A percentile compares a stretch with the other conserved stretches of the same genome.
Conservation (phyloP, 2,888 invertebrate species). For the Byasa hedistus region DNA sequence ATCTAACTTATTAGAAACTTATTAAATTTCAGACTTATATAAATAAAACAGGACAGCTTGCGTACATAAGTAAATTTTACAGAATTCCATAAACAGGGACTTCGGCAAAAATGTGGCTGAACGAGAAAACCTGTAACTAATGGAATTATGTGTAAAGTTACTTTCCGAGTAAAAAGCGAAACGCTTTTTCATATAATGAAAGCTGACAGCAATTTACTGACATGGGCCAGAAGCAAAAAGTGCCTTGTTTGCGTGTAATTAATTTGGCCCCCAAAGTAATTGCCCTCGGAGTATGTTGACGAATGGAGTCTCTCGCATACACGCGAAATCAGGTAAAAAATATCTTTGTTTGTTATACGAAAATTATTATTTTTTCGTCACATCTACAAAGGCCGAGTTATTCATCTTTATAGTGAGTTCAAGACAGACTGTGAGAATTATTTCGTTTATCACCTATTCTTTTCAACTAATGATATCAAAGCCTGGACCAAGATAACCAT, state of each 20-base stretch:
- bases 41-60: too few species aligned
- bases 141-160: not conserved
- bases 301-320: conserved; percentile 1
- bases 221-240: conserved; percentile 12
- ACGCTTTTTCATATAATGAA: conserved; percentile 15
- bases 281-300: conserved; percentile 15
- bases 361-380: not conserved
- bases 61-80: not conserved
- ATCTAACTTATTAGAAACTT: too few species aligned
- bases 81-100: not conserved
- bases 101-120: not conserved
- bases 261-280: conserved; percentile 24
- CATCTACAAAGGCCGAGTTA: not conserved
- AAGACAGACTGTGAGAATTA: not conserved
- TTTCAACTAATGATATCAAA: too few species aligned
- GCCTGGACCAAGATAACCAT: too few species aligned
- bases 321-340: not conserved
- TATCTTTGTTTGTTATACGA: not conserved
- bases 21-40: too few species aligned
- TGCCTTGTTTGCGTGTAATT: conserved; percentile 14
- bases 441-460: too few species aligned
- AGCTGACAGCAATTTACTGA: conserved; percentile 13
- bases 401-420: not conserved
- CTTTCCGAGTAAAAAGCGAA: conserved; percentile 1
- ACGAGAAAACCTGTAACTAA: not conserved